These are phyloP conservation scores for Aethina tumida DNA, from an alignment of 1,140 invertebrate species.

Conservation along the genomic window DNA sequence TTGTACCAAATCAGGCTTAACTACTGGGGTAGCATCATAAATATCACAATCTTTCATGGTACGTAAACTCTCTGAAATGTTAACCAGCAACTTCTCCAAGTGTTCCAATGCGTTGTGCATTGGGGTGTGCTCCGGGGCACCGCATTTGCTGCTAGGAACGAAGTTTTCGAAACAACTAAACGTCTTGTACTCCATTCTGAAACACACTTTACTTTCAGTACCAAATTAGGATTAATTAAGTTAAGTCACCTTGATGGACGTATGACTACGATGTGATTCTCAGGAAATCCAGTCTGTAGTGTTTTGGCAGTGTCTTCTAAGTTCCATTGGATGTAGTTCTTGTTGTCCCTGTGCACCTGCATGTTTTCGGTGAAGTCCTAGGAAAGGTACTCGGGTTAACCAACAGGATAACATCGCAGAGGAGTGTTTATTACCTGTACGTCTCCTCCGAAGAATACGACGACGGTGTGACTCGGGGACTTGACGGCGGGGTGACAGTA, in stretches of 20 bases:
- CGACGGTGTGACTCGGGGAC: constrained; percentile 40
- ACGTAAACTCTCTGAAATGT: constrained; percentile 41
- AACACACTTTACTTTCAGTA: constrained; percentile 22
- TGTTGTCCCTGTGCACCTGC: constrained; percentile 60
- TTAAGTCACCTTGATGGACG: constrained; percentile 49
- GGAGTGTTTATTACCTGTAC: constrained; percentile 53
- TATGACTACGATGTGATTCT: constrained; percentile 62
- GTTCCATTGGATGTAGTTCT: constrained; percentile 65
- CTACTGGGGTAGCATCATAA: not conserved
- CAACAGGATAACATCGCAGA: not conserved
- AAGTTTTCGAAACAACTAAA: constrained; percentile 85
- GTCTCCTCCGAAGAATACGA: constrained; percentile 79
- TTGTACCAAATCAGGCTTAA: too few relatives aligned
- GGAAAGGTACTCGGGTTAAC: constrained; percentile 11
- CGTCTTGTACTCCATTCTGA: constrained; percentile 67
- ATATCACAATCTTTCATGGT: constrained; percentile 12
- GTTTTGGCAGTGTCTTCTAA: constrained; percentile 60
- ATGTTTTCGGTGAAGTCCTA: constrained; percentile 76
- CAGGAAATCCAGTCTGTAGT: constrained; percentile 56
- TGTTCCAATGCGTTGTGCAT: constrained; percentile 59
- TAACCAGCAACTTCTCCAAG: constrained; percentile 50
- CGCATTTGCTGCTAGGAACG: constrained; percentile 61
- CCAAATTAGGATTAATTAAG: constrained; percentile 6
- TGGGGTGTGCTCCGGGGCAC: constrained; percentile 60
- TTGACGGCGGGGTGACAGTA: constrained; percentile 47